Evolutionary conservation across 2,113 vertebrate genomes (phyloP).

Genomic region (Opisthocomus hoazin): DNA sequence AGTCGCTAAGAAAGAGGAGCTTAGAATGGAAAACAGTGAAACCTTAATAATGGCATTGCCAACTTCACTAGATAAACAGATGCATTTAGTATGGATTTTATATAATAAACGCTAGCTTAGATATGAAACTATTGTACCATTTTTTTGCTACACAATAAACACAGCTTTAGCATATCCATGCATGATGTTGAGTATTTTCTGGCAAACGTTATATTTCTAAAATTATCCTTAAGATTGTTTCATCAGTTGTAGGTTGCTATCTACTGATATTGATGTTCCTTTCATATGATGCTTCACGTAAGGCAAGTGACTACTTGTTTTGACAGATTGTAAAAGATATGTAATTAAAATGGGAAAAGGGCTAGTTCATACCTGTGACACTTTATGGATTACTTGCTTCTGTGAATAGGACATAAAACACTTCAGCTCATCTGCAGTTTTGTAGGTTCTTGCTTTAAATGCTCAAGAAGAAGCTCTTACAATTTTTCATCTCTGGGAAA

Average conservation of each 20-base stretch:
- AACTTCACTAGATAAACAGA: neutral
- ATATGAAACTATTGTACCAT: neutral
- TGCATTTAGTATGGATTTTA: neutral
- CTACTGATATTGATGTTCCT: neutral
- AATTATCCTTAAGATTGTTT: neutral
- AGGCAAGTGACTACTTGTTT: constrained; percentile 7
- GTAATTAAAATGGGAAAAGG: neutral
- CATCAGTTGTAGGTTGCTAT: neutral
- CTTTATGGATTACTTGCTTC: neutral
- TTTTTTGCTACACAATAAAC: neutral
- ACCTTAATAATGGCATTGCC: neutral
- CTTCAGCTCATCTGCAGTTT: neutral
- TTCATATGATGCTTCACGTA: neutral
- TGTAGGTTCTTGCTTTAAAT: neutral
- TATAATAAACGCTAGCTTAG: neutral
- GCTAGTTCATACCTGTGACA: neutral
- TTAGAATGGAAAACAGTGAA: neutral
- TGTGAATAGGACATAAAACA: neutral
- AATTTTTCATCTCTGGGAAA: neutral
- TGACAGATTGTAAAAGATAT: neutral
- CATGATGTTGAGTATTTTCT: neutral
- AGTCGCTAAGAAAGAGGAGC: neutral
- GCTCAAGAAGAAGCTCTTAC: neutral
- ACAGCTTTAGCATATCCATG: neutral
- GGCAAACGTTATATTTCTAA: neutral